phyloP scores from a whole-genome alignment of 2,797 vertebrate species.

The Ara ararauna region DNA sequence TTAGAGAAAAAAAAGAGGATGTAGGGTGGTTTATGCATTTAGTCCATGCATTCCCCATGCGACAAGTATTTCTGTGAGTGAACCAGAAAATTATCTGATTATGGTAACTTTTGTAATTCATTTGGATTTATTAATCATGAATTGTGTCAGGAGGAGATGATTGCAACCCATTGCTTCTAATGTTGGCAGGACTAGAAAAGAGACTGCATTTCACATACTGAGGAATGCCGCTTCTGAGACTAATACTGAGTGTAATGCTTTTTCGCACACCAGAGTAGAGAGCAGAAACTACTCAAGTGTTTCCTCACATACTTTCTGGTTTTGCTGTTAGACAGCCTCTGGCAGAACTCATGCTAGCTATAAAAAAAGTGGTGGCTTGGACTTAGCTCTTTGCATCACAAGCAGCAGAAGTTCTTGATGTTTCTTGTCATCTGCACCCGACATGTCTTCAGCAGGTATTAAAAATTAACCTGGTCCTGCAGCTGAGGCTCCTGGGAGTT shows the following conservation, averaged over 20 bases:
- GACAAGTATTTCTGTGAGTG: neutral
- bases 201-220: neutral
- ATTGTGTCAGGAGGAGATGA: neutral
- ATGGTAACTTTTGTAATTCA: neutral
- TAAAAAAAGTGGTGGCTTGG: neutral
- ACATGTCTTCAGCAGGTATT: constrained; percentile 8
- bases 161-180: neutral
- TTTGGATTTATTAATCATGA: neutral
- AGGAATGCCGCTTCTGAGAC: neutral
- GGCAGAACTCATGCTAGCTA: neutral
- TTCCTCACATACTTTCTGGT: neutral
- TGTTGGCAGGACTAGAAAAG: neutral
- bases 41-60: neutral
- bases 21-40: neutral
- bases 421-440: constrained; percentile 3
- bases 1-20: neutral
- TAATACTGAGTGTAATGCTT: neutral
- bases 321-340: constrained; percentile 14
- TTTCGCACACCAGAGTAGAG: neutral
- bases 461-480: constrained; percentile 30
- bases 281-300: neutral
- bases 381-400: constrained; percentile 1
- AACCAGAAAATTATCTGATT: neutral
- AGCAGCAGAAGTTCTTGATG: neutral
- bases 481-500: neutral